Conservation (phyloP, 2,888 invertebrate species). For the Athalia rosae region DNA sequence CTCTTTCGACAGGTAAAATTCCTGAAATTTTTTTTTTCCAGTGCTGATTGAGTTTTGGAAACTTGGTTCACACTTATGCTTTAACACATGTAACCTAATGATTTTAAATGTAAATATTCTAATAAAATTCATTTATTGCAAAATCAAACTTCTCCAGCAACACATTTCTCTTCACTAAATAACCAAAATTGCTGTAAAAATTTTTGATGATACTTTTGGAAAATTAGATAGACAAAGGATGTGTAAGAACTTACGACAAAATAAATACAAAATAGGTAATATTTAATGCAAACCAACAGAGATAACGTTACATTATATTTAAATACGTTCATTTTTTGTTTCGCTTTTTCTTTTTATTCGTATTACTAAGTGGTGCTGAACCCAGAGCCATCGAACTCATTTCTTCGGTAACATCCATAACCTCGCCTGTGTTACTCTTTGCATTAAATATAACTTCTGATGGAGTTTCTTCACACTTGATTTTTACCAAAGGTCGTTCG, state of each 20-base stretch:
- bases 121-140: constrained; percentile 41
- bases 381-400: constrained; percentile 58
- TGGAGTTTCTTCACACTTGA: constrained; percentile 19
- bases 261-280: neutral
- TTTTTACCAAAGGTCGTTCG: constrained; percentile 27
- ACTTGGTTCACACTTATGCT: constrained; percentile 28
- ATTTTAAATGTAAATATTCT: constrained; percentile 42
- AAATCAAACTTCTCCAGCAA: neutral
- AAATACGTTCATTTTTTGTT: constrained; percentile 40
- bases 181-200: too few relatives aligned
- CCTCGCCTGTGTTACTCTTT: constrained; percentile 49
- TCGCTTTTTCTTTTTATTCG: constrained; percentile 51
- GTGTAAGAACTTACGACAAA: neutral
- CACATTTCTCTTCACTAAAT: too few relatives aligned
- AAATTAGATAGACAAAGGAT: neutral
- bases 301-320: constrained; percentile 14
- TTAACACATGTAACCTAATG: constrained; percentile 37
- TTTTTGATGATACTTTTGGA: too few relatives aligned
- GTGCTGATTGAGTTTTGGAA: constrained; percentile 12
- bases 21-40: constrained; percentile 6
- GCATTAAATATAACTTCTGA: neutral
- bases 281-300: constrained; percentile 22
- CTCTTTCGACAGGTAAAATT: neutral
- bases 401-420: constrained; percentile 64
- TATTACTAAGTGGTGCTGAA: constrained; percentile 47